A percentile compares a stretch with the other conserved stretches of the same genome.
phyloP scores from a whole-genome alignment of 2,113 vertebrate species.

The Hippoglossus stenolepis region DNA sequence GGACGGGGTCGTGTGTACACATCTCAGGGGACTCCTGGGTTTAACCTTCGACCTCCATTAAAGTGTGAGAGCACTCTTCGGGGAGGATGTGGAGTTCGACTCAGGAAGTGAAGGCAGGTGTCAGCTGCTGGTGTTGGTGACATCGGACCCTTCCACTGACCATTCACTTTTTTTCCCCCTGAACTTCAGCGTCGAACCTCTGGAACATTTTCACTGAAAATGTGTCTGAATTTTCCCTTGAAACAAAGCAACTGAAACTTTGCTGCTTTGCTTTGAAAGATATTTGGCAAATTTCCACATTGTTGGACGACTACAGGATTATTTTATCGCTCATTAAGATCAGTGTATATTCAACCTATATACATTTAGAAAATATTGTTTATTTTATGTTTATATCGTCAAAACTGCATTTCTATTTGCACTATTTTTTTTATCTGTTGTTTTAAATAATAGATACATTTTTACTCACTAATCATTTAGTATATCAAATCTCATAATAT shows the following conservation, averaged over 20 bases:
- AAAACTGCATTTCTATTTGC: not conserved
- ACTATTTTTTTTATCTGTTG: not conserved
- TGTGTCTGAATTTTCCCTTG: not conserved
- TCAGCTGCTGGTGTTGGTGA: conserved; percentile 66
- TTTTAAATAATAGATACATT: not conserved
- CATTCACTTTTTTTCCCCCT: not conserved
- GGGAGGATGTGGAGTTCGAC: conserved; percentile 48
- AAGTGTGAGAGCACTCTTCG: conserved; percentile 24
- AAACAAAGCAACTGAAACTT: not conserved
- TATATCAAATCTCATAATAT: too few relatives aligned
- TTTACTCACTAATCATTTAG: too few relatives aligned
- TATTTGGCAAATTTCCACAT: not conserved
- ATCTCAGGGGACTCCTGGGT: conserved; percentile 39
- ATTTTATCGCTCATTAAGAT: not conserved
- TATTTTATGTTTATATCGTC: not conserved
- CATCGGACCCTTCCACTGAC: conserved; percentile 22
- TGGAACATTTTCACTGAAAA: not conserved
- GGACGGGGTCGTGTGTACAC: conserved; percentile 18
- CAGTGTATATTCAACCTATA: not conserved
- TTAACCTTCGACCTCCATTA: conserved; percentile 67
- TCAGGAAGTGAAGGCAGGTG: conserved; percentile 68
- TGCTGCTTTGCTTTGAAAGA: not conserved
- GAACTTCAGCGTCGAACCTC: not conserved
- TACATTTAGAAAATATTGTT: not conserved
- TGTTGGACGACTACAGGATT: too few relatives aligned